phyloP scores from a whole-genome alignment of 2,888 invertebrate genomes.

The Dicranocentrus wangi region DNA sequence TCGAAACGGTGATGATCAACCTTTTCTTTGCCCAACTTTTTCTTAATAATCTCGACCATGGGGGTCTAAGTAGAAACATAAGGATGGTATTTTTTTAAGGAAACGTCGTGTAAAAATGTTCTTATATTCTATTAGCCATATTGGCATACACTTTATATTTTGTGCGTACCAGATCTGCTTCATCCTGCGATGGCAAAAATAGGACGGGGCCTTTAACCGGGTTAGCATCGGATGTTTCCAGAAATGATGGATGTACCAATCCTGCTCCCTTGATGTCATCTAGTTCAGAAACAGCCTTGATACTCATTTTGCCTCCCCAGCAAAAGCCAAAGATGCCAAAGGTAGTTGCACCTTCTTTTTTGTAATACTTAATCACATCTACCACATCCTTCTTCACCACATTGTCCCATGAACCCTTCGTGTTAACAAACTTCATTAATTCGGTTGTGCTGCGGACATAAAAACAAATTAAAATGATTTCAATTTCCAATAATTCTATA shows the following conservation, averaged over 20 bases:
- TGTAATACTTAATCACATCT: conserved; percentile 63
- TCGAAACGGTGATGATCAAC: conserved; percentile 66
- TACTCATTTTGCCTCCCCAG: conserved; percentile 58
- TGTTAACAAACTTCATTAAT: conserved; percentile 57
- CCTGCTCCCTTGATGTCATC: conserved; percentile 65
- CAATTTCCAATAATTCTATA: conserved; percentile 6
- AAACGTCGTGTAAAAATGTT: not conserved
- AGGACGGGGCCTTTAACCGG: conserved; percentile 62
- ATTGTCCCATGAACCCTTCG: conserved; percentile 66
- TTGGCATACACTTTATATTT: too few species aligned
- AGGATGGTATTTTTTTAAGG: too few species aligned
- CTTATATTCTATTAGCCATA: not conserved
- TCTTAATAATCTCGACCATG: conserved; percentile 66
- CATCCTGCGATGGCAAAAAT: conserved; percentile 66
- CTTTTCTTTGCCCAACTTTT: conserved; percentile 64
- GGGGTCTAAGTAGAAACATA: conserved; percentile 64
- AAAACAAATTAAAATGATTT: not conserved
- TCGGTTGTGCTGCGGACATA: conserved; percentile 39
- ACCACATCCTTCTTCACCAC: conserved; percentile 62
- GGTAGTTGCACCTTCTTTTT: conserved; percentile 37
- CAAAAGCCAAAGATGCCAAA: conserved; percentile 64
- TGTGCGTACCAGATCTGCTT: conserved; percentile 69
- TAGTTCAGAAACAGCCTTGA: conserved; percentile 46
- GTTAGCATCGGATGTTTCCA: conserved; percentile 56
- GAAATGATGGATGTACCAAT: conserved; percentile 66